Evolutionary conservation across 2,797 vertebrate genomes (phyloP), one percentile per base, ranked within the genome.

Genomic region (Alca torda): DNA sequence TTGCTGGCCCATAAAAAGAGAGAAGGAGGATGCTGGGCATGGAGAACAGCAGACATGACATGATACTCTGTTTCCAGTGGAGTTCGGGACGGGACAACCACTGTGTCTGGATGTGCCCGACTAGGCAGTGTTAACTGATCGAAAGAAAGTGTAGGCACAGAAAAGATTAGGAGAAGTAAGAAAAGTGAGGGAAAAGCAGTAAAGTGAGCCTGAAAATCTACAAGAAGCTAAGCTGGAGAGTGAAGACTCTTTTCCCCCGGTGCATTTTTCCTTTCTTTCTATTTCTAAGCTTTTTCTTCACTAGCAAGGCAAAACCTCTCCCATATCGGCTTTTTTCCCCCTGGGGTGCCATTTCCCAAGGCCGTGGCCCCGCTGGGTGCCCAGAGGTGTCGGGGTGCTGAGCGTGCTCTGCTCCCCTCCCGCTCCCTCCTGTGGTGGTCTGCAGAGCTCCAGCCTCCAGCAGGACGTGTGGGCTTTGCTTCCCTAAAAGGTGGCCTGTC

Each of bases 341-440:
- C 31, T 3, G 1, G 26, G 3, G 2, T 13, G 18, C 24, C 1
- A 0, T 24, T 61, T 31, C 37, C 37, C 2, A 1, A 2, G 0
- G 12, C 48, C 3, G 0, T 64, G 15, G 3, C 17, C 9, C 8
- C 1, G 2, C 3, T 3, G 8, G 5, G 6, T 18, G 25, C 26
- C 15, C 9, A 4, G 81, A 69, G 67, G 45, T 48, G 43, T 50
- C 6, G 2, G 16, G 33, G 33, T 67, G 50, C 50, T 56, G 37
- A 20, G 33, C 18, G 5, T 20, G 14, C 41, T 33, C 63, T 31
- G 30, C 20, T 64, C 41, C 30, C 18, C 14, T 7, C 30, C 41
- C 10, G 5, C 41, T 64, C 39, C 33, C 14, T 37, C 45, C 60
- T 9, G 4, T 23, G 7, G 3, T 6, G 23, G 11, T 21, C 45